Percentiles rank a stretch among this genome's conserved stretches.
Conservation (phyloP, 2,113 vertebrate genomes). For the Neomonachus schauinslandi region DNA sequence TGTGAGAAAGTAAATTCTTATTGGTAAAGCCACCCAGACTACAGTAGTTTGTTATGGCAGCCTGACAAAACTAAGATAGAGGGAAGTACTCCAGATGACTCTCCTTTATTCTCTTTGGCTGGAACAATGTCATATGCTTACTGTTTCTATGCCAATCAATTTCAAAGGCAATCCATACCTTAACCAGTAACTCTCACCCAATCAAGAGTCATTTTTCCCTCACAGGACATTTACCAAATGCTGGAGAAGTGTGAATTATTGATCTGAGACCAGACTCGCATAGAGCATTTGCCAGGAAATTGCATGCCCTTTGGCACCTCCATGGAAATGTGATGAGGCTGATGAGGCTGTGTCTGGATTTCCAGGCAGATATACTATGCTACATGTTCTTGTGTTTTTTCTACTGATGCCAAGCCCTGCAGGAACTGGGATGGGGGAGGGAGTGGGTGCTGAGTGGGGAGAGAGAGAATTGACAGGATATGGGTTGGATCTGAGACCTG, state of each 20-base stretch:
- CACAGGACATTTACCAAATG: neutral
- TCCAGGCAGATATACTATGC: neutral
- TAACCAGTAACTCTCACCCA: neutral
- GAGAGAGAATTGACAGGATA: accelerated
- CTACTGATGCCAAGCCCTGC: accelerated
- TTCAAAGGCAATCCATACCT: neutral
- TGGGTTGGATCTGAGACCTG: accelerated
- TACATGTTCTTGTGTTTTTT: neutral
- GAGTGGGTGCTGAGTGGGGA: neutral
- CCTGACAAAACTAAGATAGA: neutral
- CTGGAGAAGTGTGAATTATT: neutral
- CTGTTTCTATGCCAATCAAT: neutral
- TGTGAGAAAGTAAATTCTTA: neutral
- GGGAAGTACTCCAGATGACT: neutral
- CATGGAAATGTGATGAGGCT: neutral
- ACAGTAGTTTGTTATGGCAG: neutral
- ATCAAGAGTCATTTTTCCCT: neutral
- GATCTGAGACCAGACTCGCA: neutral
- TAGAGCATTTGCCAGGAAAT: neutral
- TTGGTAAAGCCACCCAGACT: neutral
- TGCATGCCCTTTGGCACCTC: accelerated
- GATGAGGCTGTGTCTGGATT: neutral
- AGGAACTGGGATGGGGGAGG: no score
- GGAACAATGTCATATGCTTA: neutral
- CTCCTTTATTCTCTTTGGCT: neutral